These are phyloP conservation scores for Drosophila insularis DNA, from an alignment of 1,140 invertebrate species.

Conservation along the genomic window DNA sequence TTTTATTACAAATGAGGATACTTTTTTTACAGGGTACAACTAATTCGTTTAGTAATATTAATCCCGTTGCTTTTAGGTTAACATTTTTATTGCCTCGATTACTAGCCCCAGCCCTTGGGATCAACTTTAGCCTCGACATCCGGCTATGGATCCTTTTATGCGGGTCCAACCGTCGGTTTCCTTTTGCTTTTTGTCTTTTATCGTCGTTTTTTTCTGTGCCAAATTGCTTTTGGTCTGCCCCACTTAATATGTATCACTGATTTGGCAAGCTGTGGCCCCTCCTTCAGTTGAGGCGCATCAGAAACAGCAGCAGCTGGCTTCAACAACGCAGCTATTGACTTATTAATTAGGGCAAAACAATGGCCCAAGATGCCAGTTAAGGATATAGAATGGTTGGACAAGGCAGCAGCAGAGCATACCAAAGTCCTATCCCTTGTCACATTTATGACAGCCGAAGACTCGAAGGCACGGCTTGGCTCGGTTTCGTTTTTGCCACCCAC, in stretches of 20 bases:
- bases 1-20: background rate
- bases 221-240: slow-evolving; percentile 55
- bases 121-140: background rate
- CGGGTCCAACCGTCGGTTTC: background rate
- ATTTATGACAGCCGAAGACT: slow-evolving; percentile 66
- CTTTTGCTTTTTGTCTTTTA: slow-evolving; percentile 38
- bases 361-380: slow-evolving; percentile 27
- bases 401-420: background rate
- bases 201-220: slow-evolving; percentile 38
- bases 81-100: slow-evolving; percentile 4
- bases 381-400: background rate
- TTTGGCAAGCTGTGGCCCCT: slow-evolving; percentile 28
- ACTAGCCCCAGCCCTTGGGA: background rate
- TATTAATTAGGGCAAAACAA: slow-evolving; percentile 72
- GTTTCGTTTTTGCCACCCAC: slow-evolving; percentile 14
- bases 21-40: background rate
- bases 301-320: slow-evolving; percentile 35
- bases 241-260: slow-evolving; percentile 36
- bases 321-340: slow-evolving; percentile 61
- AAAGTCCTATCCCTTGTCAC: slow-evolving; percentile 64
- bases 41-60: slow-evolving; percentile 2
- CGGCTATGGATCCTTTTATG: background rate
- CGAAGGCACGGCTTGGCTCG: background rate
- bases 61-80: slow-evolving; percentile 2
- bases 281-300: slow-evolving; percentile 22